phyloP scores from a whole-genome alignment of 2,888 invertebrate genomes.

The Pyralis farinalis region DNA sequence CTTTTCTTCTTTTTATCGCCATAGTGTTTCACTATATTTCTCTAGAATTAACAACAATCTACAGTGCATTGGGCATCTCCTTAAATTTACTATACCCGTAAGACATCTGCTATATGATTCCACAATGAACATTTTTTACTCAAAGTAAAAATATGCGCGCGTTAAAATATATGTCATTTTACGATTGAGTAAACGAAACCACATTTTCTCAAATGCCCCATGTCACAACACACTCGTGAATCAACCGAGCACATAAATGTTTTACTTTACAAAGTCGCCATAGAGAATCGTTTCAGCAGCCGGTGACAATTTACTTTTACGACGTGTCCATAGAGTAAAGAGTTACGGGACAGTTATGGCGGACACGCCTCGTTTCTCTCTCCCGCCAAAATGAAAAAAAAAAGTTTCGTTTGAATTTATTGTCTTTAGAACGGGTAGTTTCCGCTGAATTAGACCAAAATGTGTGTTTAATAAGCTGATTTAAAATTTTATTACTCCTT shows the following conservation, averaged over 20 bases:
- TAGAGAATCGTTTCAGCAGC: constrained; percentile 59
- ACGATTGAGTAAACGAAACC: constrained; percentile 52
- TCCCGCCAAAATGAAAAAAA: constrained; percentile 53
- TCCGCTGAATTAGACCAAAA: constrained; percentile 35
- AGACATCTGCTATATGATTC: too few relatives aligned
- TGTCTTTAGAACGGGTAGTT: constrained; percentile 28
- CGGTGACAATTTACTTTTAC: constrained; percentile 79
- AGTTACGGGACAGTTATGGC: constrained; percentile 78
- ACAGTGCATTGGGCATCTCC: too few relatives aligned
- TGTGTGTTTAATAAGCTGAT: constrained; percentile 12
- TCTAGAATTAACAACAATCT: too few relatives aligned
- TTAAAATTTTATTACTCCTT: constrained; percentile 11
- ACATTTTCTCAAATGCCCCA: constrained; percentile 44
- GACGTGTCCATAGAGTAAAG: constrained; percentile 70
- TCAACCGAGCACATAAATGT: constrained; percentile 33
- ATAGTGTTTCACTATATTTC: too few relatives aligned
- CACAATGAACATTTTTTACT: too few relatives aligned
- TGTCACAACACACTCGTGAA: constrained; percentile 58
- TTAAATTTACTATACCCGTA: too few relatives aligned
- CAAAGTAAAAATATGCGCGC: too few relatives aligned
- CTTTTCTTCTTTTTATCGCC: too few relatives aligned
- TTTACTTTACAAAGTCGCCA: constrained; percentile 54
- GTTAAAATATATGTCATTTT: constrained; percentile 22
- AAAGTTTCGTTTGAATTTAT: constrained; percentile 26
- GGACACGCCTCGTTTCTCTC: constrained; percentile 63